Percentiles rank a stretch among this genome's conserved stretches.
Conservation (phyloP, 2,888 invertebrate species). For the Mythimna loreyi region DNA sequence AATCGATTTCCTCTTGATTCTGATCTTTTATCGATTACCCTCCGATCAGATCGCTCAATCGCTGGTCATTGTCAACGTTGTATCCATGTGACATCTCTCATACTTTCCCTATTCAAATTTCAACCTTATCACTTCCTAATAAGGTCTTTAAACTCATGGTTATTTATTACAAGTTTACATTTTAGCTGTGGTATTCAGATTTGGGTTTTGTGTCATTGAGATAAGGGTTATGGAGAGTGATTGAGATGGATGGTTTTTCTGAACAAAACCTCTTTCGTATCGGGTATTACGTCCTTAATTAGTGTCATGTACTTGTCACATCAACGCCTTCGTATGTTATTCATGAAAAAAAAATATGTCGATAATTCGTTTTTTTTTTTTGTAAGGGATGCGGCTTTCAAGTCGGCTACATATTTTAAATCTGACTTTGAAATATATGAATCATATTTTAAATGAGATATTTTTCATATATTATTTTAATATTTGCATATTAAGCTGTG, state of each 20-base stretch:
- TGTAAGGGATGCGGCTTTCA: conserved; percentile 40
- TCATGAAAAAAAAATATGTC: conserved; percentile 62
- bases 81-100: conserved; percentile 75
- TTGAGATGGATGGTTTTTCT: conserved; percentile 40
- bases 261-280: conserved; percentile 61
- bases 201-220: conserved; percentile 50
- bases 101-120: conserved; percentile 63
- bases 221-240: conserved; percentile 49
- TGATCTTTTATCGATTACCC: conserved; percentile 77
- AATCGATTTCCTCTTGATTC: conserved; percentile 75
- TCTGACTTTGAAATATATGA: conserved; percentile 54
- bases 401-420: conserved; percentile 49
- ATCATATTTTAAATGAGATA: conserved; percentile 54
- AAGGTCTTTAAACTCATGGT: conserved; percentile 35
- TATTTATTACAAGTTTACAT: conserved; percentile 30
- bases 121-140: conserved; percentile 58
- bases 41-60: conserved; percentile 82
- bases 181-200: conserved; percentile 50
- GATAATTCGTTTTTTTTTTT: conserved; percentile 45
- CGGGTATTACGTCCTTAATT: conserved; percentile 75
- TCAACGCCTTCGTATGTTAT: conserved; percentile 73
- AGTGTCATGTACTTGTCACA: conserved; percentile 79
- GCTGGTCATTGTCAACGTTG: conserved; percentile 79
- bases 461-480: conserved; percentile 45
- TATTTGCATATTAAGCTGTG: conserved; percentile 29